Evolutionary conservation across 53 echinoderm and acorn worm species (phyloP).

Genomic region (Astropecten irregularis): DNA sequence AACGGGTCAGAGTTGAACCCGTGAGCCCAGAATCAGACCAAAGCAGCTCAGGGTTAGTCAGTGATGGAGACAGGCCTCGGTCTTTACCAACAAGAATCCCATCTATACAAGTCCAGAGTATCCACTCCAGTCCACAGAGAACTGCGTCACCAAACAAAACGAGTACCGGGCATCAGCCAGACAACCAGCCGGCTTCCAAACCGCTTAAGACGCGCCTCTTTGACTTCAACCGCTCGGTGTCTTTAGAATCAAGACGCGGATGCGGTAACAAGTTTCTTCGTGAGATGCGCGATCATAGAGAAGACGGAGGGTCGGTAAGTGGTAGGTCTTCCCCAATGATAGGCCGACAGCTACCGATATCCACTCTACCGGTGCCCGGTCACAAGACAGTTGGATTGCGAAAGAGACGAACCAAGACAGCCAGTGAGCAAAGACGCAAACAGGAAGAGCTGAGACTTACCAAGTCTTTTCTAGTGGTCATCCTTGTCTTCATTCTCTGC

Average conservation of each 20-base stretch:
- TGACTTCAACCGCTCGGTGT: constrained; percentile 9
- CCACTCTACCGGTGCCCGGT: constrained; percentile 33
- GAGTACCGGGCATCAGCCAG: neutral
- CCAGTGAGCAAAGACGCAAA: constrained; percentile 71
- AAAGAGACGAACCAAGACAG: constrained; percentile 50
- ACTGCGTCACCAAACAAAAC: neutral
- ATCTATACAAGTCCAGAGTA: neutral
- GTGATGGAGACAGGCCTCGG: neutral
- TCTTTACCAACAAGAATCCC: constrained; percentile 2
- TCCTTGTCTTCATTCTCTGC: constrained; percentile 83
- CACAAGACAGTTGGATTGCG: constrained; percentile 9
- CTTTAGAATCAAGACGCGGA: constrained; percentile 12
- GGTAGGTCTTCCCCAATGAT: constrained; percentile 2
- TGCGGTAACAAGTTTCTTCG: neutral
- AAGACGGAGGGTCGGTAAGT: neutral
- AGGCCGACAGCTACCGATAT: constrained; percentile 11
- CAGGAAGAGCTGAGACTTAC: constrained; percentile 92
- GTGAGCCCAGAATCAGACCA: neutral
- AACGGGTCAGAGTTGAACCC: constrained; percentile 14
- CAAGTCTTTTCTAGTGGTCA: constrained; percentile 92
- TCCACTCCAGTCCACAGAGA: neutral
- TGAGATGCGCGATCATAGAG: neutral
- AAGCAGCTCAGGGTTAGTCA: neutral
- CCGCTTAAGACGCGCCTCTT: constrained; percentile 1
- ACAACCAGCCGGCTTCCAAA: neutral